Conservation (phyloP, 2,113 vertebrate genomes). For the Pleuronectes platessa region DNA sequence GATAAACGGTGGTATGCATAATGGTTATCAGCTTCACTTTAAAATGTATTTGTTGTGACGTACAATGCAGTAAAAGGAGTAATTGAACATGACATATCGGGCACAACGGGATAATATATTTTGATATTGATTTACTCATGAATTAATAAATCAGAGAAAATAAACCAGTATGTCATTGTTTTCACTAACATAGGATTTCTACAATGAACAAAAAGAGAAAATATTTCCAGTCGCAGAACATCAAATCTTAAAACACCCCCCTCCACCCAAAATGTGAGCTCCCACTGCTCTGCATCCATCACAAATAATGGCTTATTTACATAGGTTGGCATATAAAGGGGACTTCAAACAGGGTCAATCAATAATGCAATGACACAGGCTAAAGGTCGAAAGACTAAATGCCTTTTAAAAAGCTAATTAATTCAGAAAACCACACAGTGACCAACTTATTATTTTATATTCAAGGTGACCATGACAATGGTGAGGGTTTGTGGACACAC, state of each 20-base stretch:
- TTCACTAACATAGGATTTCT: not conserved
- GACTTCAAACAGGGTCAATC: slow-evolving; percentile 38
- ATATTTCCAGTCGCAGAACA: not conserved
- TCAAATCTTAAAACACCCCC: slow-evolving; percentile 17
- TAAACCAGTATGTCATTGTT: not conserved
- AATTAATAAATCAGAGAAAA: too few relatives aligned
- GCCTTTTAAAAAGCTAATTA: slow-evolving; percentile 20
- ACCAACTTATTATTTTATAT: not conserved
- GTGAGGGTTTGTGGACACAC: not conserved
- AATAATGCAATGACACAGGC: slow-evolving; percentile 33
- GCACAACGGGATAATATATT: too few relatives aligned
- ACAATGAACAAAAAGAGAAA: not conserved
- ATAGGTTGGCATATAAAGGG: slow-evolving; percentile 6
- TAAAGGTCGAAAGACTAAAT: slow-evolving; percentile 36
- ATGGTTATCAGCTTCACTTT: too few relatives aligned
- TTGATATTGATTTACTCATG: too few relatives aligned
- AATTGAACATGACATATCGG: not conserved
- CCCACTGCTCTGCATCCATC: slow-evolving; percentile 24
- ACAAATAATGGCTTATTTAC: slow-evolving; percentile 31
- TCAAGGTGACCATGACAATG: not conserved
- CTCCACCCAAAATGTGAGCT: slow-evolving; percentile 4
- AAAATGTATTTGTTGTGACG: too few relatives aligned
- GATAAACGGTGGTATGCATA: too few relatives aligned
- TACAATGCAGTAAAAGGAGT: not conserved
- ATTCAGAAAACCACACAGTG: slow-evolving; percentile 9